phyloP scores from a whole-genome alignment of 2,888 invertebrate species.

The Ceramica pisi region DNA sequence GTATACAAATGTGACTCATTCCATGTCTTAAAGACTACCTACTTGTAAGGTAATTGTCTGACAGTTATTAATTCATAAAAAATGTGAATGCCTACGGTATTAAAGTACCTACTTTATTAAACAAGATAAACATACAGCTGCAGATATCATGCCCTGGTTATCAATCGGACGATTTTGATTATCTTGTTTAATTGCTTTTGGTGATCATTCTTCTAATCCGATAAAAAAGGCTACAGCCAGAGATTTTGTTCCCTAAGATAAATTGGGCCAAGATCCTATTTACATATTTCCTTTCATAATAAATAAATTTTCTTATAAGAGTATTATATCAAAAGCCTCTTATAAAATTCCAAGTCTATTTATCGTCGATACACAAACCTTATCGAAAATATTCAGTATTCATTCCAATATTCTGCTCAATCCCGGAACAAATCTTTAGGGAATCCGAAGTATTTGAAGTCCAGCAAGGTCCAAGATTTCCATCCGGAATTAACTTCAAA shows the following conservation, averaged over 20 bases:
- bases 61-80: no score
- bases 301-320: constrained; percentile 13
- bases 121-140: not conserved
- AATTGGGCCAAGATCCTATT: constrained; percentile 25
- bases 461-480: constrained; percentile 70
- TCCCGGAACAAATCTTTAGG: constrained; percentile 70
- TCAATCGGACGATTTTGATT: constrained; percentile 16
- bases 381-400: constrained; percentile 70
- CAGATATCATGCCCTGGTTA: constrained; percentile 7
- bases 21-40: not conserved
- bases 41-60: no score
- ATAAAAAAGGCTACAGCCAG: not conserved
- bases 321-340: constrained; percentile 36
- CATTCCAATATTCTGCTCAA: constrained; percentile 74
- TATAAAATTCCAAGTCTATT: constrained; percentile 22
- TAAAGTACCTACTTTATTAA: not conserved
- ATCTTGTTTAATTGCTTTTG: constrained; percentile 28
- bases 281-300: not conserved
- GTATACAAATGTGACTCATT: not conserved
- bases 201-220: constrained; percentile 3
- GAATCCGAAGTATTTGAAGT: constrained; percentile 77
- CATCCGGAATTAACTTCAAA: constrained; percentile 61
- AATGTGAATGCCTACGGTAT: not conserved
- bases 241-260: not conserved
- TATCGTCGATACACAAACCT: constrained; percentile 25